Base-by-base conservation (phyloP, 2,113 vertebrate species). In the Terrapene triunguis region DNA sequence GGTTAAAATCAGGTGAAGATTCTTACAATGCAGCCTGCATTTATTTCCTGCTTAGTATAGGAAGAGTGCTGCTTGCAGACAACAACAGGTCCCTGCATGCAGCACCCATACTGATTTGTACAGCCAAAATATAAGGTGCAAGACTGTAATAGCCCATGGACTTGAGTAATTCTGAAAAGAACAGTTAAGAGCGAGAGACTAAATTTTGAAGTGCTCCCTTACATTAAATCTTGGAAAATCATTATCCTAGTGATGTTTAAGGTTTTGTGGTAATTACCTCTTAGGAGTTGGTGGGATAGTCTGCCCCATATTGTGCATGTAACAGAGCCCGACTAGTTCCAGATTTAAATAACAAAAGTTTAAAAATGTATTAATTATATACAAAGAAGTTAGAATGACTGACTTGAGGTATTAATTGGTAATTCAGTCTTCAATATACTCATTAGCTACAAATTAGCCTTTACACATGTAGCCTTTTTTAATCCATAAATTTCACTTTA, bases 31-130 rank as follows among this genome's bases (percentile, higher is more conserved):
- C 42, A 78, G 55, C 42, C 55, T 50, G 9, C n/a, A 4, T 48
- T 44, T 53, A 0, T 0, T 11, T 3, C 19, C 65, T 42, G n/a
- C 24, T n/a, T 32, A 16, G 4, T 25, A 1, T 2, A 29, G 51
- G 22, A 13, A 0, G 8, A 51, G 22, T 48, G 80, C 69, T 69
- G 10, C 14, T 0, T 10, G 21, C 12, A 53, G 57, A 50, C 9
- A 88, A 35, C 19, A 16, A 55, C 62, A 65, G 2, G 48, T 79
- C 27, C n/a, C 32, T 16, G 72, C 7, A 0, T 10, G 44, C 25
- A 72, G 2, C 38, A 1, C 10, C 51, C 53, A 1, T 54, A 19
- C 76, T 16, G 2, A 24, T 79, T 38, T 3, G 0, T 9, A 0
- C 1, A 51, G 79, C 65, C 55, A 3, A 17, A 29, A 32, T 32